Base-by-base conservation (phyloP, 2,113 vertebrate genomes). In the Microtus ochrogaster region DNA sequence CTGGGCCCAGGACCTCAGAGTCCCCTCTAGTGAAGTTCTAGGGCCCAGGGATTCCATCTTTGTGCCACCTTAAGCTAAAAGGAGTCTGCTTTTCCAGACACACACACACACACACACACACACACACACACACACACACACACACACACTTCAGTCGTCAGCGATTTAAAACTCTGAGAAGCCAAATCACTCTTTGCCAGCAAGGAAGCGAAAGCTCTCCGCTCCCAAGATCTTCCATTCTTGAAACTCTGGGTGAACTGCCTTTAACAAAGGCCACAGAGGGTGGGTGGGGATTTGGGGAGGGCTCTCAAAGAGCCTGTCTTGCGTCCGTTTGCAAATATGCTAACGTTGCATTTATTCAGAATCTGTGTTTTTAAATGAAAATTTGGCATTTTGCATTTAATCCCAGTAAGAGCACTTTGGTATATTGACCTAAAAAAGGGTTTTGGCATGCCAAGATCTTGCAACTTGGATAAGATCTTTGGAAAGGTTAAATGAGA, bases 111-210 rank as follows among this genome's bases (percentile, higher is more conserved):
- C 61, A 65, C 63, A 28, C 63, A 93, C 94, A 93, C 94, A 95
- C 97, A 96, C 97, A 96, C 94, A 58, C 61, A 63, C 61, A 63
- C 61, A 65, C 63, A 28, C 63, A 93, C 94, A 93, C 94, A 95
- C 97, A 96, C 97, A 96, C 94, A 86, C 91, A 93, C 90, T 97
- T 90, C 95, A 98, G 95, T 94, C 87, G 94, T 97, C 96, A 89
- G 96, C 30, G 0, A 97, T 97, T 97, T 96, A 49, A 96, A 97
- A 79, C 96, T 95, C 26, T 26, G 70, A 92, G 96, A 98, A 92
- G 91, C 95, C 97, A 95, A 96, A 97, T 89, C 91, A 93, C 91
- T 94, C 95, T 58, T 97, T 77, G 89, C 93, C 89, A 92, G 72
- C 94, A 92, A 95, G 97, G 93, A 96, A 66, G 93, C 95, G 92